Evolutionary conservation across 2,797 vertebrate genomes (phyloP), one percentile per base, ranked within the genome.

Genomic region (Tinamus major): DNA sequence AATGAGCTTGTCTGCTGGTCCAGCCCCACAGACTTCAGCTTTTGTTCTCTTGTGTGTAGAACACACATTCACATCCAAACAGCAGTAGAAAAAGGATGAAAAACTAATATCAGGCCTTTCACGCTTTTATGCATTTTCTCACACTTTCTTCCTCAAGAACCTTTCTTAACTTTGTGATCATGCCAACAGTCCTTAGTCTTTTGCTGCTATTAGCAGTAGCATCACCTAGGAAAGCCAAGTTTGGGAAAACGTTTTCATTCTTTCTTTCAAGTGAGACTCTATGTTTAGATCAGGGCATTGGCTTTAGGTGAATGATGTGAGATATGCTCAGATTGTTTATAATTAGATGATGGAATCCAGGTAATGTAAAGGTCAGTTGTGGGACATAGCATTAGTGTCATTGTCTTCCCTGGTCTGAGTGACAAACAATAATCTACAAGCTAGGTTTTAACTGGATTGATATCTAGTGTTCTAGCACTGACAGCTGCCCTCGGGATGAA

Each of bases 401-500:
- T 86, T 94, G 84, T 89, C 59, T 95, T 90, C 71, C 74, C 80
- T 83, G 48, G 58, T 70, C 51, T 82, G 80, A 92, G 85, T 94
- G 88, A 92, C 85, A 96, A 93, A 94, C 84, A 96, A 93, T 96
- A 97, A 96, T 88, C 87, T 90, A 92, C 90, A 95, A 95, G 63
- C 49, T 91, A 76, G 62, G 68, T 77, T 59, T 65, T 95, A 97
- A 97, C 91, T 97, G 70, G 85, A 92, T 71, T 74, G 80, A 93
- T 92, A 90, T 55, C 80, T 87, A 89, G 68, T 49, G 7, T 53
- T 85, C 76, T 90, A 92, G 79, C 77, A 29, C 48, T 94, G 94
- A 93, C 80, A 96, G 85, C 75, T 92, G 78, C 86, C 82, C 31
- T 35, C 12, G 44, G 92, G 92, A 95, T 86, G 65, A 63, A 51